Evolutionary conservation across 2,113 vertebrate genomes (phyloP).

Genomic region (Scytalopus superciliaris): DNA sequence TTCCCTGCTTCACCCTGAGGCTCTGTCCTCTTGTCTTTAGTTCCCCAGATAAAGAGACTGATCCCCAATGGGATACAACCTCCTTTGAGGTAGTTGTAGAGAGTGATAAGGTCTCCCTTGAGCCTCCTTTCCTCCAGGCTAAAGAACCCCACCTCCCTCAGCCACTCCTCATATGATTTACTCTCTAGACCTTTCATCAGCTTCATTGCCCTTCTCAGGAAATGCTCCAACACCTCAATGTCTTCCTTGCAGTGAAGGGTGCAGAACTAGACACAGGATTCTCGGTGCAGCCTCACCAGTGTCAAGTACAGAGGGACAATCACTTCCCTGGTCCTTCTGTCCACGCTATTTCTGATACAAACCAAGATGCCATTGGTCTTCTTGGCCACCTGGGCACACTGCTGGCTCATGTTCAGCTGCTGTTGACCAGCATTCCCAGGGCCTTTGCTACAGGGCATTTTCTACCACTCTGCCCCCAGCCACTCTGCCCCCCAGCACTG

Average conservation of each 20-base stretch:
- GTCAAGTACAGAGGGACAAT: rapidly evolving
- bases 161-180: background rate
- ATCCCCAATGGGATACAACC: too few species aligned
- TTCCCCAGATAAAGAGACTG: background rate
- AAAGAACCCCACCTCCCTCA: background rate
- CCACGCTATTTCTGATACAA: background rate
- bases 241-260: rapidly evolving
- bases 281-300: rapidly evolving
- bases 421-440: background rate
- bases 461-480: background rate
- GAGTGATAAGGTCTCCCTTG: background rate
- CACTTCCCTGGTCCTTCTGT: rapidly evolving
- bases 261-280: background rate
- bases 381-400: background rate
- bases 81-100: background rate
- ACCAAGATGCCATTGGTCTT: rapidly evolving
- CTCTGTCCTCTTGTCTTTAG: background rate
- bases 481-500: background rate
- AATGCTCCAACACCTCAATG: rapidly evolving
- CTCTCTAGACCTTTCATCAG: background rate
- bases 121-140: background rate
- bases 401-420: background rate
- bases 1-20: background rate
- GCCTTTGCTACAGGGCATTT: background rate
- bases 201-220: background rate